Conservation (phyloP, 2,888 invertebrate genomes). For the Chrysotoxum bicinctum region DNA sequence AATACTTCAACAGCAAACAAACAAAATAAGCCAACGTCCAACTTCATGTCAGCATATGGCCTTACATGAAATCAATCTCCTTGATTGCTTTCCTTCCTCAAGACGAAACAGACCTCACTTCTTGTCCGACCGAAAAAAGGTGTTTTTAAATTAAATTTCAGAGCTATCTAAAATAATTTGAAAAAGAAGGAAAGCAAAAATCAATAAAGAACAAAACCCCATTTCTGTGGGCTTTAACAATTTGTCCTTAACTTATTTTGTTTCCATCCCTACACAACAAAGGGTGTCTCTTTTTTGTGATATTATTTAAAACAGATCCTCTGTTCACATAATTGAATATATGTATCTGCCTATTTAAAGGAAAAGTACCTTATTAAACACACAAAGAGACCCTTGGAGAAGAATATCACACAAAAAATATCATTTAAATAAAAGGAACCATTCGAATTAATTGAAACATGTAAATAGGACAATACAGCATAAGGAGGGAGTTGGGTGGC, state of each 20-base stretch:
- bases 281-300: not conserved
- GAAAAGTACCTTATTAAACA: not conserved
- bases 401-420: conserved; percentile 18
- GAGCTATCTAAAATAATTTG: not conserved
- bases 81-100: not conserved
- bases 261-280: not conserved
- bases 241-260: not conserved
- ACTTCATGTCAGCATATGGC: conserved; percentile 21
- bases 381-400: conserved; percentile 14
- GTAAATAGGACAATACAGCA: conserved; percentile 15
- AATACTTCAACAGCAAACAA: not conserved
- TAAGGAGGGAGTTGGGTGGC: not conserved
- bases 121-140: conserved; percentile 7
- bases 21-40: not conserved
- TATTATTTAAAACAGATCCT: not conserved
- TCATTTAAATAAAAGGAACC: conserved; percentile 21
- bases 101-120: not conserved
- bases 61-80: conserved; percentile 17
- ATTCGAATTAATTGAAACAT: conserved; percentile 59
- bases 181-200: not conserved
- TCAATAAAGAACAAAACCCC: not conserved
- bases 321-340: not conserved
- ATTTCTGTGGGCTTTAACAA: not conserved
- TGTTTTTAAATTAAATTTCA: conserved; percentile 19
- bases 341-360: not conserved